These are phyloP conservation scores for Synaphobranchus kaupii DNA, from an alignment of 2,797 vertebrate genomes.

Conservation along the genomic window DNA sequence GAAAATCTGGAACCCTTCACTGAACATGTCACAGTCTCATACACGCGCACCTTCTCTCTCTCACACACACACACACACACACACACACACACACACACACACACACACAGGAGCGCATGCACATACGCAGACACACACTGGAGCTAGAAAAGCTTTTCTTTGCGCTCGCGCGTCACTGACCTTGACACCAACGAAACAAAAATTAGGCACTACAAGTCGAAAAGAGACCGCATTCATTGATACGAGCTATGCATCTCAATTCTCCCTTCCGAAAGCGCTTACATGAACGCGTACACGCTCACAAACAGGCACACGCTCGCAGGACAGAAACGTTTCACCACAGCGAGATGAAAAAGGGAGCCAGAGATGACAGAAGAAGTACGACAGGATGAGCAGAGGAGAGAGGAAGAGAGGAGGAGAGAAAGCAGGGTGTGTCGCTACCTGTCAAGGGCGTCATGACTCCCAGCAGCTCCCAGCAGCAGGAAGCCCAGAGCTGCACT, in stretches of 20 bases:
- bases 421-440: conserved; percentile 55
- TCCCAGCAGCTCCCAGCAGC: conserved; percentile 70
- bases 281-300: not conserved
- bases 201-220: not conserved
- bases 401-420: conserved; percentile 6
- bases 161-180: too few species aligned
- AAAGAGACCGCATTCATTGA: not conserved
- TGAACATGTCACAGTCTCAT: not conserved
- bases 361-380: conserved; percentile 22
- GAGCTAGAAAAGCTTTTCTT: too few species aligned
- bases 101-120: not conserved
- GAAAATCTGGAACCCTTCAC: too few species aligned
- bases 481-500: conserved; percentile 68
- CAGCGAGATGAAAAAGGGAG: not conserved
- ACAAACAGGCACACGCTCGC: conserved; percentile 29
- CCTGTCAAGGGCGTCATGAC: conserved; percentile 74
- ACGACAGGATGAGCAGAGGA: not conserved
- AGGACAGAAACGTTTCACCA: conserved; percentile 4
- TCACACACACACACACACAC: too few species aligned
- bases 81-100: too few species aligned
- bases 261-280: not conserved
- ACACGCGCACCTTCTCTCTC: not conserved
- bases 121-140: too few species aligned
- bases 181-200: too few species aligned
- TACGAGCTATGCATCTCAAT: not conserved